A percentile compares a stretch with the other conserved stretches of the same genome.
These are phyloP conservation scores for Rhagologus leucostigma DNA, from an alignment of 2,113 vertebrate genomes.

Conservation along the genomic window DNA sequence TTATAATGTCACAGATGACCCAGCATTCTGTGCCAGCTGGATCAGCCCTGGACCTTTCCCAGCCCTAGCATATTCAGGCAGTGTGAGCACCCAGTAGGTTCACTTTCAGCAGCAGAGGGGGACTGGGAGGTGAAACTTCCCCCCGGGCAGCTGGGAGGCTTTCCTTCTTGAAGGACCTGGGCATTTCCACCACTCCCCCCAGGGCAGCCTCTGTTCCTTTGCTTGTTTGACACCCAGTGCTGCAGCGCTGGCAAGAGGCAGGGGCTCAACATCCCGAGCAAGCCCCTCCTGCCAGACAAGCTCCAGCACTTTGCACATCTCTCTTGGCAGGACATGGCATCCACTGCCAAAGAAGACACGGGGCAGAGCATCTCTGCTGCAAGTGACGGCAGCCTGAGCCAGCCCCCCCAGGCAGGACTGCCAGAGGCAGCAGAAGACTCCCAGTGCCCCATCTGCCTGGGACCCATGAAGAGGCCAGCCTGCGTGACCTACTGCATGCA, in stretches of 20 bases:
- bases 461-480: neutral
- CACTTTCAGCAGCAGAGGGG: neutral
- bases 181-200: neutral
- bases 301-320: neutral
- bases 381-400: neutral
- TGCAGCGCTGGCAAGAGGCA: neutral
- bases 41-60: neutral
- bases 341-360: neutral
- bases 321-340: neutral
- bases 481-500: neutral
- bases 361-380: neutral
- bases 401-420: rapidly evolving
- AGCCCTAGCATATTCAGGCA: neutral
- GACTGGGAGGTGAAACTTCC: neutral
- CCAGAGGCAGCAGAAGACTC: neutral
- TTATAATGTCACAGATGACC: neutral
- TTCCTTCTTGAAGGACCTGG: neutral
- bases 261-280: neutral
- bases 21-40: neutral
- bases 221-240: neutral
- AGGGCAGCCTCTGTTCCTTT: neutral
- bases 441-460: neutral
- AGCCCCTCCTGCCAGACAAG: neutral
- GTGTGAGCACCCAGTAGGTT: neutral
- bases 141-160: neutral